These are phyloP conservation scores for Cyclina sinensis DNA, from an alignment of 1,140 invertebrate species.

Conservation along the genomic window DNA sequence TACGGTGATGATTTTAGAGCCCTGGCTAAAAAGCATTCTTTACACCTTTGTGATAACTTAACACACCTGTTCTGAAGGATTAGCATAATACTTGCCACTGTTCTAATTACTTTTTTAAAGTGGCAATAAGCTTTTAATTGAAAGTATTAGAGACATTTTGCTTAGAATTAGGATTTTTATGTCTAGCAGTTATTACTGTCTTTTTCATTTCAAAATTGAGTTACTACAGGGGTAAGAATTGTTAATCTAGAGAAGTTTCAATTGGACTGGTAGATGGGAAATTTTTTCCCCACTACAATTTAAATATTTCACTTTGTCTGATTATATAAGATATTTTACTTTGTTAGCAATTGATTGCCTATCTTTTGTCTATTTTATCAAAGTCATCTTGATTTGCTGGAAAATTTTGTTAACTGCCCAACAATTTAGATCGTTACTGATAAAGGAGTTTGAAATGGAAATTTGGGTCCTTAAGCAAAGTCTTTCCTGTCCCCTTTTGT, in stretches of 20 bases:
- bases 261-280: no score
- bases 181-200: no score
- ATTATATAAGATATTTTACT: not conserved
- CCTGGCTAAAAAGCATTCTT: not conserved
- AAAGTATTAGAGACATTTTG: no score
- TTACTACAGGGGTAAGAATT: no score
- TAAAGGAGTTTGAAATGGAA: not conserved
- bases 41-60: conserved; percentile 19
- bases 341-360: not conserved
- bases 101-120: not conserved
- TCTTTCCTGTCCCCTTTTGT: conserved; percentile 46
- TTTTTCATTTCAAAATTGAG: no score
- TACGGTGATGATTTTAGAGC: not conserved
- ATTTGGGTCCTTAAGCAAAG: not conserved
- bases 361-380: not conserved
- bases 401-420: conserved; percentile 33
- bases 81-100: not conserved
- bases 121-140: not conserved
- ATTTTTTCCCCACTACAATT: no score
- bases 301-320: no score
- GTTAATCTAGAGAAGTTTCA: no score
- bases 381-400: not conserved
- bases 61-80: conserved; percentile 7
- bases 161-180: no score
- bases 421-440: conserved; percentile 28